phyloP scores from a whole-genome alignment of 2,888 invertebrate species.

The Tipula confusa region DNA sequence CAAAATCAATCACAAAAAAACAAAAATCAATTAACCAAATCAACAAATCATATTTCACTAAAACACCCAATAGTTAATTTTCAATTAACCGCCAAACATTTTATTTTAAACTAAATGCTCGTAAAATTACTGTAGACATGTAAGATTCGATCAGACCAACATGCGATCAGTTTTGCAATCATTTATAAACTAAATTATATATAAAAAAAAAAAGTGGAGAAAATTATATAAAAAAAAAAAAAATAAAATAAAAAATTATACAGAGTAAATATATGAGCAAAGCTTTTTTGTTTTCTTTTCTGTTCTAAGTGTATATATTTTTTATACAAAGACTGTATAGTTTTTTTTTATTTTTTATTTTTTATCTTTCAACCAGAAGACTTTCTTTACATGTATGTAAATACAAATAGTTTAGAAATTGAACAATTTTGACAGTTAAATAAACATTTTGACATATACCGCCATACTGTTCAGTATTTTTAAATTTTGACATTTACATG shows the following conservation, averaged over 20 bases:
- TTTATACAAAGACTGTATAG: background rate
- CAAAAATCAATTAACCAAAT: background rate
- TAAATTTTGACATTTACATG: background rate
- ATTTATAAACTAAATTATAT: background rate
- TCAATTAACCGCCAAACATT: background rate
- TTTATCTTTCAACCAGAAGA: background rate
- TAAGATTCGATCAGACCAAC: background rate
- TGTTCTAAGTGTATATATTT: background rate
- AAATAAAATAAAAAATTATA: background rate
- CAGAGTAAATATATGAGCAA: background rate
- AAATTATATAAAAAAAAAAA: background rate
- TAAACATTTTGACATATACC: too few species aligned
- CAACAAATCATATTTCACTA: background rate
- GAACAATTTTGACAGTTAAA: background rate
- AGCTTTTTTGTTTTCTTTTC: background rate
- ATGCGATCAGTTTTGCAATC: constrained; percentile 29
- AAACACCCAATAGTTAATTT: background rate
- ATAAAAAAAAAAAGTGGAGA: background rate
- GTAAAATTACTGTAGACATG: background rate
- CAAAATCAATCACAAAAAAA: background rate
- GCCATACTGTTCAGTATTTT: too few species aligned
- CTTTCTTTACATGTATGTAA: background rate
- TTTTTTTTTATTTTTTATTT: too few species aligned
- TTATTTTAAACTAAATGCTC: background rate
- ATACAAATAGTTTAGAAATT: background rate